Percentiles rank a stretch among this genome's conserved stretches.
These are phyloP conservation scores for Microhierax caerulescens DNA, from an alignment of 2,797 vertebrate species.

Conservation along the genomic window DNA sequence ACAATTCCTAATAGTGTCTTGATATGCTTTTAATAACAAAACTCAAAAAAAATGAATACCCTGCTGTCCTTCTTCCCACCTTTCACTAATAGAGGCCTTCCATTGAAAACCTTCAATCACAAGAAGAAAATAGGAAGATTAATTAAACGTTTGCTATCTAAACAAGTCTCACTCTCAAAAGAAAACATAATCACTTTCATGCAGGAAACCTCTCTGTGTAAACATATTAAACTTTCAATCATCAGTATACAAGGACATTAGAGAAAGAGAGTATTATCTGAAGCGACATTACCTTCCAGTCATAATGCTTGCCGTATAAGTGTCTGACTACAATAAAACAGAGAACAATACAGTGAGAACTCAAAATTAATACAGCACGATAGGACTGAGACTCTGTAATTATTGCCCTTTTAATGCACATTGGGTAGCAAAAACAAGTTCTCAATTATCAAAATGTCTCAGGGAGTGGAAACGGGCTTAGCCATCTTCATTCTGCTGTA, in stretches of 20 bases:
- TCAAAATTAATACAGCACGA: not conserved
- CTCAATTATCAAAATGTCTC: constrained; percentile 24
- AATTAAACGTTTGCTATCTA: not conserved
- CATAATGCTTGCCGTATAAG: not conserved
- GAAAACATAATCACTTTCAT: not conserved
- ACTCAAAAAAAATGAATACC: rapidly evolving
- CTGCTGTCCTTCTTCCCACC: not conserved
- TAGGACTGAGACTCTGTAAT: not conserved
- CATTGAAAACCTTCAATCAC: not conserved
- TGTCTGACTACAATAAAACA: not conserved
- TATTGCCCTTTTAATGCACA: not conserved
- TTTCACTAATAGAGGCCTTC: not conserved
- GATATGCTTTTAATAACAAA: not conserved
- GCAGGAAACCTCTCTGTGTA: not conserved
- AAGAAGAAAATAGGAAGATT: not conserved
- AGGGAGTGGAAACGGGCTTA: not conserved
- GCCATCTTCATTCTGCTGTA: not conserved
- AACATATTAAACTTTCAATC: not conserved
- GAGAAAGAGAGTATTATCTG: not conserved
- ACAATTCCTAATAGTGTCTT: not conserved
- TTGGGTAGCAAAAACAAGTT: constrained; percentile 6
- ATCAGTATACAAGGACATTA: not conserved
- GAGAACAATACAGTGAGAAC: not conserved
- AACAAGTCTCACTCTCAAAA: not conserved
- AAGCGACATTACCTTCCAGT: not conserved